phyloP scores from a whole-genome alignment of 1,140 invertebrate genomes.

The Euborellia annulipes region DNA sequence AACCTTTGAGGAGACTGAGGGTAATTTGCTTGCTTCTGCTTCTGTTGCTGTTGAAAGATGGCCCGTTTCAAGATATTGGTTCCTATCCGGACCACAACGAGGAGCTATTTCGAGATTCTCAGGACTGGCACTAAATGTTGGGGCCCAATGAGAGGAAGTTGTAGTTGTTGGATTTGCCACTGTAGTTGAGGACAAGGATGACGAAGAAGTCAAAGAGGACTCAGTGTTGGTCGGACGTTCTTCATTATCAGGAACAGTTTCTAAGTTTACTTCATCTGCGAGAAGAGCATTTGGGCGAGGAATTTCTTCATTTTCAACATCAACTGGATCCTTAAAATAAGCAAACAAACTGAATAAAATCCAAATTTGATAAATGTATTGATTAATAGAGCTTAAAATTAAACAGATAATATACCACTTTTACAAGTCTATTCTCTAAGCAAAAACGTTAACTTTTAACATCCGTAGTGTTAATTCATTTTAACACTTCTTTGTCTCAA shows the following conservation, averaged over 20 bases:
- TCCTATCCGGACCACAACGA: constrained; percentile 39
- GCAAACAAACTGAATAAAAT: too few relatives aligned
- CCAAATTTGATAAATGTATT: too few relatives aligned
- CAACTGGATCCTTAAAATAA: constrained; percentile 6
- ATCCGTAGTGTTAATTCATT: too few relatives aligned
- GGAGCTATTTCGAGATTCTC: constrained; percentile 42
- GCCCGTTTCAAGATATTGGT: constrained; percentile 54
- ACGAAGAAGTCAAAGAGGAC: constrained; percentile 9
- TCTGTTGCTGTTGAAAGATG: constrained; percentile 41
- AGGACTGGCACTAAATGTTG: constrained; percentile 8
- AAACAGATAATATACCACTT: too few relatives aligned
- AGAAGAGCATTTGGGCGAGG: constrained; percentile 11
- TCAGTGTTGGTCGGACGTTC: constrained; percentile 33
- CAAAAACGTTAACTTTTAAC: too few relatives aligned
- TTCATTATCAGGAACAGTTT: constrained; percentile 44
- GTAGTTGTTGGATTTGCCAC: constrained; percentile 18
- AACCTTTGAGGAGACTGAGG: neutral
- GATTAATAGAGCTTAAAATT: too few relatives aligned
- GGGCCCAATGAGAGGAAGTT: neutral
- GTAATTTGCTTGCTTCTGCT: constrained; percentile 5
- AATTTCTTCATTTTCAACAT: constrained; percentile 19
- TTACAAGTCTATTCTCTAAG: too few relatives aligned
- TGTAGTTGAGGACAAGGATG: constrained; percentile 22
- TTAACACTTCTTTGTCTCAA: too few relatives aligned
- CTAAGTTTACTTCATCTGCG: constrained; percentile 33